Base-by-base conservation (phyloP, 2,113 vertebrate species). In the Conger conger region DNA sequence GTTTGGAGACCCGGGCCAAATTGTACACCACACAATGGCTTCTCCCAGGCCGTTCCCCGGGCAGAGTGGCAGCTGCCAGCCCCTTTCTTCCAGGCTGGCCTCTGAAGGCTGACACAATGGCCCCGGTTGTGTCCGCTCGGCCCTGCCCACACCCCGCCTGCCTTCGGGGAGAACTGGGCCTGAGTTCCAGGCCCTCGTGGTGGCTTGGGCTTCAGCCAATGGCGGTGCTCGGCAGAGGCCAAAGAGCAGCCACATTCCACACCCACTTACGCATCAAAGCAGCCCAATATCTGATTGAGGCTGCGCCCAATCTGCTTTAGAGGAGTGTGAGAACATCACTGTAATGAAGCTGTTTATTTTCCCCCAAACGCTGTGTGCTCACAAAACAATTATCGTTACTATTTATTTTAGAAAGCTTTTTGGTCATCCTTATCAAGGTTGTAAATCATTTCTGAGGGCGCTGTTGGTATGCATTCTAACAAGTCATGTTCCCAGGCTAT, bases 211-310 rank as follows among this genome's bases (percentile, higher is more conserved):
- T 40, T 82, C 35, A 33, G 33, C 53, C 81, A 73, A 17, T 50
- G 76, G 80, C 40, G 40, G 76, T 16, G 79, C 87, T 88, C 16
- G 76, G 37, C 79, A 33, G 85, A 84, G 60, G 40, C 81, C 86
- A 77, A 87, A 76, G 86, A 84, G 37, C 42, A 84, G 76, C 83
- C 84, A 79, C 27, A 0, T 88, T 86, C 89, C 80, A 82, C 83
- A 86, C 82, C 38, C 82, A 79, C 35, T 83, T 33, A 40, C 82
- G 60, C 80, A 42, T 27, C 76, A 7, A 73, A 36, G 63, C 63
- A 45, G 38, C 76, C 76, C 60, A 60, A 13, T 37, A 6, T 27
- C 37, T 15, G 38, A 50, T 13, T 13, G 45, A 23, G 4, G 40
- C 37, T 38, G 63, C 42, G 82, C 30, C 60, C 27, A 13, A n/a